A percentile compares a stretch with the other conserved stretches of the same genome.
Evolutionary conservation across 1,140 invertebrate species (phyloP).

Genomic region (Metaphire vulgaris): DNA sequence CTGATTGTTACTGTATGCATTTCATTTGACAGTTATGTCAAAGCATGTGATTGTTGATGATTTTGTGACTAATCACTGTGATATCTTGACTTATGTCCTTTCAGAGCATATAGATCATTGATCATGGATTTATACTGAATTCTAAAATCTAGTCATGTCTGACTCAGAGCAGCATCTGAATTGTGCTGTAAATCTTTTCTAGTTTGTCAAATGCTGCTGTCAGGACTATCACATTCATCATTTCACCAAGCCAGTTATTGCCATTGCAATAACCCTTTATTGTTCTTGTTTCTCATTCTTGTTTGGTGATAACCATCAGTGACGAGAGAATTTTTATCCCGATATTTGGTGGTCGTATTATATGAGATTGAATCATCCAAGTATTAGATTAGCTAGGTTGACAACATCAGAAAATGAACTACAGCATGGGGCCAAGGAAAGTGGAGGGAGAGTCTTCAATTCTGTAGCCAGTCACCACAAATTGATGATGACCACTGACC

Average conservation of each 20-base stretch:
- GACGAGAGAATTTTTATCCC: background rate
- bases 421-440: too few species aligned
- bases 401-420: too few species aligned
- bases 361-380: background rate
- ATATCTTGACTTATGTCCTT: too few species aligned
- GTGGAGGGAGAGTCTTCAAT: too few species aligned
- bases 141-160: background rate
- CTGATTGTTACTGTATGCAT: too few species aligned
- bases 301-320: background rate
- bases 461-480: too few species aligned
- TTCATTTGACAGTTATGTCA: background rate
- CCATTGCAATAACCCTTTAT: background rate
- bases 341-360: background rate
- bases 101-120: too few species aligned
- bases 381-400: background rate
- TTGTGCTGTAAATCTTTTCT: background rate
- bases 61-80: too few species aligned
- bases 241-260: background rate
- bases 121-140: background rate
- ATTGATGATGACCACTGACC: too few species aligned
- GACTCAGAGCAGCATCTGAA: background rate
- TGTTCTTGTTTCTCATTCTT: too few species aligned
- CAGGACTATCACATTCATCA: background rate
- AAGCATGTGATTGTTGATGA: too few species aligned
- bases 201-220: background rate